A percentile compares a stretch with the other conserved stretches of the same genome.
Evolutionary conservation across 2,113 vertebrate species (phyloP).

Genomic region (Cheilinus undulatus): DNA sequence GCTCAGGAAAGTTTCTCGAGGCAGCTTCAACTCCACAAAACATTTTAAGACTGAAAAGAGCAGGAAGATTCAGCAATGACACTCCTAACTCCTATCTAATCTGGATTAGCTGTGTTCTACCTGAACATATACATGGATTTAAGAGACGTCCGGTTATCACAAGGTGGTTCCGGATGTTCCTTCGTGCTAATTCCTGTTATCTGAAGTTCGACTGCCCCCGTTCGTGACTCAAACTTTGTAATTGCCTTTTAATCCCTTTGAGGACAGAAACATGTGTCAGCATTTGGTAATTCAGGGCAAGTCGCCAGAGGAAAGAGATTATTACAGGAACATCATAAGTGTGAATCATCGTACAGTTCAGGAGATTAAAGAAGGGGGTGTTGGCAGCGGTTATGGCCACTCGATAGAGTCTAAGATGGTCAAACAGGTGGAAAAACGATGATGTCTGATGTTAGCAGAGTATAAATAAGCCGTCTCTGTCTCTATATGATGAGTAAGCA

Average conservation of each 20-base stretch:
- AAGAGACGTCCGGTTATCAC: slow-evolving; percentile 2
- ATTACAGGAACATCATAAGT: slow-evolving; percentile 29
- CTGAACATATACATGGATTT: neutral
- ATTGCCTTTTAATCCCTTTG: slow-evolving; percentile 62
- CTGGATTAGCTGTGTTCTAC: slow-evolving; percentile 24
- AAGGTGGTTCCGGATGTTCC: slow-evolving; percentile 14
- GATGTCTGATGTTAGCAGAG: neutral
- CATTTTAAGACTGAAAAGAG: neutral
- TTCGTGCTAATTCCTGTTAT: slow-evolving; percentile 34
- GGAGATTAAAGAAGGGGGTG: neutral
- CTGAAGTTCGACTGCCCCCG: slow-evolving; percentile 33
- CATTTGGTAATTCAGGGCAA: slow-evolving; percentile 30
- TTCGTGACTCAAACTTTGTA: slow-evolving; percentile 60
- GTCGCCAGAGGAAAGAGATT: slow-evolving; percentile 31
- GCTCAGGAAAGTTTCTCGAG: slow-evolving; percentile 10
- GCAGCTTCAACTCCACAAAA: slow-evolving; percentile 3
- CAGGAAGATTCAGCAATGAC: neutral
- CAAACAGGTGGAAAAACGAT: neutral
- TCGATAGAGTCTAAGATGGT: neutral
- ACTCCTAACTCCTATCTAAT: neutral
- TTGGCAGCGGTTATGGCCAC: neutral
- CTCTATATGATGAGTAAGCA: neutral
- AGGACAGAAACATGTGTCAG: slow-evolving; percentile 52
- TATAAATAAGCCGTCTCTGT: neutral
- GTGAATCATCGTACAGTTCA: slow-evolving; percentile 30